These are phyloP conservation scores for Cheumatopsyche charites DNA, from an alignment of 1,140 invertebrate genomes.

Conservation along the genomic window DNA sequence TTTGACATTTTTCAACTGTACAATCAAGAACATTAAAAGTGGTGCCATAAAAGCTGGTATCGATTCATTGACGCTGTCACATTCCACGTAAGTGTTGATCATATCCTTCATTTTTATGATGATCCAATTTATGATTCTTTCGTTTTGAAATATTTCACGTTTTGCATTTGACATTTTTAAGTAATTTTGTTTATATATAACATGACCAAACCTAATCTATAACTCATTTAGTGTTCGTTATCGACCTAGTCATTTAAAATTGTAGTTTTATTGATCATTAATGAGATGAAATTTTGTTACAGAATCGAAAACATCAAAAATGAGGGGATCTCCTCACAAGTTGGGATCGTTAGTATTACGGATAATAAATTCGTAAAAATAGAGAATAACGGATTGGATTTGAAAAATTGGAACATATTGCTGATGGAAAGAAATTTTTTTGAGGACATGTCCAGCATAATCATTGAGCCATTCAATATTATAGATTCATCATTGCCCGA, in stretches of 20 bases:
- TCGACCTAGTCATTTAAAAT: too few species aligned
- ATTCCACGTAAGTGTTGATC: conserved; percentile 63
- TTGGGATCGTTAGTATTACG: conserved; percentile 65
- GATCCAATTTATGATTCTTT: too few species aligned
- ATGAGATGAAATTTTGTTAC: too few species aligned
- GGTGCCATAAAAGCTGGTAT: conserved; percentile 66
- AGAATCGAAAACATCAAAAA: conserved; percentile 67
- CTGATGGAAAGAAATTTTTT: conserved; percentile 70
- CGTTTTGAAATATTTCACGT: too few species aligned
- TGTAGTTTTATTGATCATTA: too few species aligned
- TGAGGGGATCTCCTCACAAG: conserved; percentile 70
- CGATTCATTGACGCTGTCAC: conserved; percentile 68
- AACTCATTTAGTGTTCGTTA: too few species aligned
- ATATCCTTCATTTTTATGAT: too few species aligned
- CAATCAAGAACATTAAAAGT: conserved; percentile 61
- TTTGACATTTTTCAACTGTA: conserved; percentile 67
- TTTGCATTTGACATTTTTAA: too few species aligned
- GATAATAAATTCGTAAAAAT: conserved; percentile 68
- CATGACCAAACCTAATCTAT: too few species aligned
- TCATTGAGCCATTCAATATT: conserved; percentile 46
- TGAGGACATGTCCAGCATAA: conserved; percentile 62
- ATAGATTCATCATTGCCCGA: too few species aligned
- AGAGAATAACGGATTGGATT: conserved; percentile 61
- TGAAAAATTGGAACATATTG: conserved; percentile 69
- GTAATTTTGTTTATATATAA: too few species aligned